Evolutionary conservation across 2,888 invertebrate genomes (phyloP).

Genomic region (Leucophenga montana): DNA sequence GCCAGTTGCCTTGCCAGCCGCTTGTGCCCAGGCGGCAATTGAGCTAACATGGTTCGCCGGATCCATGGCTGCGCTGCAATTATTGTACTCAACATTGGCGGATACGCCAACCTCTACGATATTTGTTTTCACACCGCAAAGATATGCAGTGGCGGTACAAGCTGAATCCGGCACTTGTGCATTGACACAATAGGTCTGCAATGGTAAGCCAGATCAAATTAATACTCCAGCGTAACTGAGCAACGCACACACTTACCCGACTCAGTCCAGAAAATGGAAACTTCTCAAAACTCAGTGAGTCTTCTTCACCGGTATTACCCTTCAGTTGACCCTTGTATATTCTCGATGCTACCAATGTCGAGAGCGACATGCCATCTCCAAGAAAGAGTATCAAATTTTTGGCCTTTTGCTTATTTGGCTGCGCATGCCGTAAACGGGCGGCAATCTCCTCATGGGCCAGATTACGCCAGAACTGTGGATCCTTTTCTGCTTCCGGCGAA

Average conservation of each 20-base stretch:
- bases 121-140: slow-evolving; percentile 81
- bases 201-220: not conserved
- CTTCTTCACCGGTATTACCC: not conserved
- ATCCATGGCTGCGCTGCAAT: slow-evolving; percentile 78
- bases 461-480: slow-evolving; percentile 2
- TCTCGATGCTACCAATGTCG: not conserved
- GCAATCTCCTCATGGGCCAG: not conserved
- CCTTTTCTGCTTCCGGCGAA: not conserved
- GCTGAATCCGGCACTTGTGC: slow-evolving; percentile 84
- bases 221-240: no score
- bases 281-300: not conserved
- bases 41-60: slow-evolving; percentile 78
- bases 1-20: slow-evolving; percentile 76
- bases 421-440: not conserved
- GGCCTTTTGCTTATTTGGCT: not conserved
- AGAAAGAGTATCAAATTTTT: not conserved
- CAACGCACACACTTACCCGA: not conserved
- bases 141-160: slow-evolving; percentile 73
- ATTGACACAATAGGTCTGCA: slow-evolving; percentile 78
- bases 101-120: slow-evolving; percentile 80
- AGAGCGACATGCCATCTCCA: not conserved
- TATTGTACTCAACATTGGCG: slow-evolving; percentile 77
- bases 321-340: not conserved
- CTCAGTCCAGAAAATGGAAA: not conserved
- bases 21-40: slow-evolving; percentile 80